Evolutionary conservation across 2,888 invertebrate genomes (phyloP), one percentile per base, ranked within the genome.

Genomic region (Harpalus rubripes): DNA sequence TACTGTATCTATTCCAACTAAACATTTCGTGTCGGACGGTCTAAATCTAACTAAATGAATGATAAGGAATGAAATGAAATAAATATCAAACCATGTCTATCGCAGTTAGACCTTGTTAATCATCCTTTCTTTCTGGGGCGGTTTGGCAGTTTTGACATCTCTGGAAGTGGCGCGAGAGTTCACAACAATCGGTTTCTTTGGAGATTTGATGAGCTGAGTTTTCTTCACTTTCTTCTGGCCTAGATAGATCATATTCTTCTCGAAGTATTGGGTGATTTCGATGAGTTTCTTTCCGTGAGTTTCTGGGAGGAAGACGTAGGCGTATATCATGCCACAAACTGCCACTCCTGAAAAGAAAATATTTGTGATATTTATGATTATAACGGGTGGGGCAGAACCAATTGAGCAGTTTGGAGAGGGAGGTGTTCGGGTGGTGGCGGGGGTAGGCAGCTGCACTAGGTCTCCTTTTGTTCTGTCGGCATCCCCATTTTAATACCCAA

Each of bases 321-420:
- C 91, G 87, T 92, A 93, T 0, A 91, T 79, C 0, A 90, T 88
- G 0, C 90, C 87, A 15, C 90, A 88, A 0, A 93, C 85, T 0
- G 93, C 92, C 0, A 93, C 89, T 0, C 88, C 91, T 0, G 93
- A 92, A 87, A 93, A 94, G 88, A 93, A 93, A 52, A 52, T 44
- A 5, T 2, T 52, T 12, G 44, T 44, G 22, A 22, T 22, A 32
- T 32, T 22, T 5, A 32, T 32, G 32, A 32, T 22, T 5, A 32
- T 32, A 22, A n/a, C n/a, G n/a, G n/a, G n/a, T n/a, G n/a, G n/a
- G n/a, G n/a, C n/a, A n/a, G n/a, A n/a, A n/a, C n/a, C n/a, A n/a
- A n/a, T n/a, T n/a, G n/a, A n/a, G n/a, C n/a, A n/a, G n/a, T n/a
- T n/a, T n/a, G n/a, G n/a, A n/a, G n/a, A n/a, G n/a, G n/a, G n/a